A percentile compares a stretch with the other conserved stretches of the same genome.
These are phyloP conservation scores for Orius laevigatus DNA, from an alignment of 1,140 invertebrate species.

Conservation along the genomic window DNA sequence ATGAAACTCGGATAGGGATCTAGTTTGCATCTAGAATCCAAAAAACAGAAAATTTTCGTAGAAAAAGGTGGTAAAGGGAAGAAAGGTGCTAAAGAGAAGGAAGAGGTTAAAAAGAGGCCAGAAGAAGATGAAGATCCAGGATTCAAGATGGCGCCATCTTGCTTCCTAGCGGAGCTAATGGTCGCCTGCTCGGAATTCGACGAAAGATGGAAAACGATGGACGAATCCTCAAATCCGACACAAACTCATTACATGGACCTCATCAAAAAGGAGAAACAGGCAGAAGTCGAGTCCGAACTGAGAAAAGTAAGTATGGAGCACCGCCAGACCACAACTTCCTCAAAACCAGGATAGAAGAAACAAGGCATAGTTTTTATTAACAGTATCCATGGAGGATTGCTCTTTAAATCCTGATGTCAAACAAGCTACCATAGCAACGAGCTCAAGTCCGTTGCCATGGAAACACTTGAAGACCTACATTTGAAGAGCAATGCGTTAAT, in stretches of 20 bases:
- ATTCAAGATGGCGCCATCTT: conserved; percentile 32
- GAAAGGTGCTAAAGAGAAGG: conserved; percentile 32
- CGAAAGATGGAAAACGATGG: conserved; percentile 64
- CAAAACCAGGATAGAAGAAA: too few relatives aligned
- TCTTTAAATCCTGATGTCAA: too few relatives aligned
- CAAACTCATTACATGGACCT: conserved; percentile 65
- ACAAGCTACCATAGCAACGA: too few relatives aligned
- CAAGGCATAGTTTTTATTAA: not conserved
- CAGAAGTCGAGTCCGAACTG: conserved; percentile 69
- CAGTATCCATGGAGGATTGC: not conserved
- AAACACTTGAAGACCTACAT: too few relatives aligned
- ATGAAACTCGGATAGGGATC: too few relatives aligned
- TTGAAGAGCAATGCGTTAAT: too few relatives aligned
- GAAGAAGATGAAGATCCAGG: conserved; percentile 38
- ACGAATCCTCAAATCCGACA: conserved; percentile 49
- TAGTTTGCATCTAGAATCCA: too few relatives aligned
- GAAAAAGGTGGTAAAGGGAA: conserved; percentile 32
- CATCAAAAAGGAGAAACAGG: conserved; percentile 64
- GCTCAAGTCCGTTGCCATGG: too few relatives aligned
- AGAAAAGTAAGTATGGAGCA: conserved; percentile 32
- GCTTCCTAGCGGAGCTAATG: conserved; percentile 33
- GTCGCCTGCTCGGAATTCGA: conserved; percentile 37
- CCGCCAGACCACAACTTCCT: not conserved
- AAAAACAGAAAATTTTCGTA: too few relatives aligned
- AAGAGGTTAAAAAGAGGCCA: conserved; percentile 36